Percentiles rank a stretch among this genome's conserved stretches.
Evolutionary conservation across 2,797 vertebrate genomes (phyloP).

Genomic region (Xiphophorus birchmanni): DNA sequence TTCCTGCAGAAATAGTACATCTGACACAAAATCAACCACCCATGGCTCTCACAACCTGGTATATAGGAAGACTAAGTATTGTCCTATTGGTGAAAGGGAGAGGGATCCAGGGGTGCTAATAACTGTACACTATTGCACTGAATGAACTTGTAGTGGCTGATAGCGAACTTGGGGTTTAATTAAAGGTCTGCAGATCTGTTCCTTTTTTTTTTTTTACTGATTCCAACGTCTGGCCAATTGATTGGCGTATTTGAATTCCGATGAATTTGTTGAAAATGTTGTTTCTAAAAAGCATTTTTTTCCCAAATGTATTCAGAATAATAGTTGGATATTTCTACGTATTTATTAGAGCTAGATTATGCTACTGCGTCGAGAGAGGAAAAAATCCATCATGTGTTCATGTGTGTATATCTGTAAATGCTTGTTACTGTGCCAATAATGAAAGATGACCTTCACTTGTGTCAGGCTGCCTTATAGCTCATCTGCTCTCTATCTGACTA

Average conservation of each 20-base stretch:
- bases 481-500: constrained; percentile 63
- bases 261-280: neutral
- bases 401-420: constrained; percentile 14
- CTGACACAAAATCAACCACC: neutral
- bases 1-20: neutral
- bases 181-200: neutral
- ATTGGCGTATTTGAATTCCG: neutral
- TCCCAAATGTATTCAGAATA: neutral
- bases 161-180: neutral
- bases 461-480: constrained; percentile 66
- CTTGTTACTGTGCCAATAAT: constrained; percentile 56
- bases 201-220: neutral
- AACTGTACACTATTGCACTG: neutral
- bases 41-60: neutral
- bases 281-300: neutral
- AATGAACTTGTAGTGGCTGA: neutral
- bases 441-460: constrained; percentile 70
- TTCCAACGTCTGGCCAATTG: neutral
- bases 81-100: neutral
- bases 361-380: neutral
- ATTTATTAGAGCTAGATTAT: neutral
- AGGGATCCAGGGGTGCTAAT: neutral
- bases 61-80: neutral
- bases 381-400: neutral
- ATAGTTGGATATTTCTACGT: neutral